A percentile compares a stretch with the other conserved stretches of the same genome.
phyloP scores from a whole-genome alignment of 1,140 invertebrate genomes.

The Drosophila mayri region DNA sequence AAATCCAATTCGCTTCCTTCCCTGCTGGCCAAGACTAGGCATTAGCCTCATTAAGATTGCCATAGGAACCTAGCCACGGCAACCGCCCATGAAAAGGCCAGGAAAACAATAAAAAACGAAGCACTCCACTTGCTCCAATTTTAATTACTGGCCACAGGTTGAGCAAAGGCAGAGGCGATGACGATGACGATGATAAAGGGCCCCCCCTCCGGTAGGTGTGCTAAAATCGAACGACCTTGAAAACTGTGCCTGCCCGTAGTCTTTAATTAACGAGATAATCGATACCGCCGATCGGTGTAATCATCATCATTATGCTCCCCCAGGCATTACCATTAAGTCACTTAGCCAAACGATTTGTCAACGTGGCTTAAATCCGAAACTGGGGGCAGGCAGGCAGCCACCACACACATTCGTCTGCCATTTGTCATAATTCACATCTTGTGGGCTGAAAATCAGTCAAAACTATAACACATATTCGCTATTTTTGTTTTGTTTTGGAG shows the following conservation, averaged over 20 bases:
- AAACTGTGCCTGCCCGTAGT: conserved; percentile 15
- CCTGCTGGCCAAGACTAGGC: conserved; percentile 7
- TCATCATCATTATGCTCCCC: conserved; percentile 41
- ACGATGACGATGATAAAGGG: conserved; percentile 23
- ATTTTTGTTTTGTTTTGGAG: conserved; percentile 28
- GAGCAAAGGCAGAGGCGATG: conserved; percentile 38
- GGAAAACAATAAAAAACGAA: conserved; percentile 20
- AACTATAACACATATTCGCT: conserved; percentile 60
- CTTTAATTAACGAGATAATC: conserved; percentile 77
- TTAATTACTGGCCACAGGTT: conserved; percentile 69
- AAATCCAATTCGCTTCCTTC: conserved; percentile 29
- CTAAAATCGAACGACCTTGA: conserved; percentile 66
- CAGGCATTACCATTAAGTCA: conserved; percentile 64
- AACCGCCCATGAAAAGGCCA: conserved; percentile 19
- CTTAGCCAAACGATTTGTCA: conserved; percentile 68
- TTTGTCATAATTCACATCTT: conserved; percentile 70
- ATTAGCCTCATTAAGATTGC: conserved; percentile 49
- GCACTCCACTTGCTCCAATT: conserved; percentile 55
- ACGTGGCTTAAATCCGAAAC: conserved; percentile 29
- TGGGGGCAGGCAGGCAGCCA: conserved; percentile 1
- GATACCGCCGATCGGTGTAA: conserved; percentile 40
- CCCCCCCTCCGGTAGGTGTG: conserved; percentile 52
- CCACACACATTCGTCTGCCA: conserved; percentile 44
- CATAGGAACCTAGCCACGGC: conserved; percentile 33
- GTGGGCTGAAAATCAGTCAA: conserved; percentile 71